A percentile compares a stretch with the other conserved stretches of the same genome.
Evolutionary conservation across 2,113 vertebrate species (phyloP).

Genomic region (Phainopepla nitens): DNA sequence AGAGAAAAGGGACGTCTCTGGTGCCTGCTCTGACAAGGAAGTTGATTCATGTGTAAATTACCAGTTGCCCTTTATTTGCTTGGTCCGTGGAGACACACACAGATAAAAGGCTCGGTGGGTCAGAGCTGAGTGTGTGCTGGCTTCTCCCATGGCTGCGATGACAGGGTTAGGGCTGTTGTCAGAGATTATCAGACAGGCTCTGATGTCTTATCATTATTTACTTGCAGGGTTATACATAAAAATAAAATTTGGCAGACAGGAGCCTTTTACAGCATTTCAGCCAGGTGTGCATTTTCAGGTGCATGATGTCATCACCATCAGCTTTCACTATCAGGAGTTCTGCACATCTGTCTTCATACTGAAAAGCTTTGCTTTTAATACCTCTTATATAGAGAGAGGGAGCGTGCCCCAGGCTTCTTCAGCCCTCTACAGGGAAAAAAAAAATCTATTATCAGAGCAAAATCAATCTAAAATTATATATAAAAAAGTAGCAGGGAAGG

Average conservation of each 20-base stretch:
- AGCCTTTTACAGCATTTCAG: not conserved
- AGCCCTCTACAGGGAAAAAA: not conserved
- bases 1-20: constrained; percentile 73
- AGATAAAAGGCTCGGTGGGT: constrained; percentile 77
- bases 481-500: not conserved
- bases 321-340: not conserved
- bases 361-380: not conserved
- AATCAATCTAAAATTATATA: not conserved
- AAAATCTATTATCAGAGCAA: not conserved
- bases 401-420: not conserved
- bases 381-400: not conserved
- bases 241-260: constrained; percentile 7
- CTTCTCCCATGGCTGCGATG: constrained; percentile 66
- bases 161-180: constrained; percentile 71
- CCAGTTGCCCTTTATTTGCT: constrained; percentile 77
- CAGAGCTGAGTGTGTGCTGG: constrained; percentile 61
- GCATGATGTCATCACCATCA: not conserved
- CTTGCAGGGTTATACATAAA: constrained; percentile 13
- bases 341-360: not conserved
- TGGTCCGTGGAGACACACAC: constrained; percentile 75
- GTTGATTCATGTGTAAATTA: constrained; percentile 89
- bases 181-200: constrained; percentile 74
- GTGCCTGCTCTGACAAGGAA: constrained; percentile 70
- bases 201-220: constrained; percentile 72
- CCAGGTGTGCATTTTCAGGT: not conserved